Evolutionary conservation across 2,113 vertebrate species (phyloP).

Genomic region (Herpetotheres cachinnans): DNA sequence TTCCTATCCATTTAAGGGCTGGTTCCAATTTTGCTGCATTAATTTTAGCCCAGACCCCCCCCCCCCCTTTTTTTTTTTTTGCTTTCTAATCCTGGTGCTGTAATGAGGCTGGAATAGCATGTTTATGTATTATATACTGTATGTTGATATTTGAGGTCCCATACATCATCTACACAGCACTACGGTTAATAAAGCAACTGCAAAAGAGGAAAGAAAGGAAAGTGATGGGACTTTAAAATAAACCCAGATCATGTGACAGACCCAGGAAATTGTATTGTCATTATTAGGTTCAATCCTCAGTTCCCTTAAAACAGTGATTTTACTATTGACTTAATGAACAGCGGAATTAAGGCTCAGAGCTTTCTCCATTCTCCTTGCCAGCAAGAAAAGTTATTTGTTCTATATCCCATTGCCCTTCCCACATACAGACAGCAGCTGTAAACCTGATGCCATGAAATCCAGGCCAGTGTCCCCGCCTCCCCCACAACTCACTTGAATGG

Average conservation of each 20-base stretch:
- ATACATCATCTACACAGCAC: not conserved
- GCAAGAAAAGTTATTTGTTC: not conserved
- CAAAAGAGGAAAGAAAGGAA: not conserved
- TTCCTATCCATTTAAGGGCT: not conserved
- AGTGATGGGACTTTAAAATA: not conserved
- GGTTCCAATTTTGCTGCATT: not conserved
- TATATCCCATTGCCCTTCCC: not conserved
- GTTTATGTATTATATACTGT: not conserved
- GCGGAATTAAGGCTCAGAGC: not conserved
- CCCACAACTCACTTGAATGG: not conserved
- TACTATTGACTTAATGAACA: accelerated
- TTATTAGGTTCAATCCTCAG: not conserved
- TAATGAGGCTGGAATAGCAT: not conserved
- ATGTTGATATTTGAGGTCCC: not conserved
- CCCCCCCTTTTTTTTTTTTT: accelerated
- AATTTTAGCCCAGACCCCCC: not conserved
- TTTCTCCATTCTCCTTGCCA: not conserved
- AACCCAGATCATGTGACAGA: not conserved
- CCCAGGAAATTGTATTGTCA: not conserved
- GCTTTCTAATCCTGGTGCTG: not conserved
- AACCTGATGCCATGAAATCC: not conserved
- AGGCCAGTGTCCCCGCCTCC: not conserved
- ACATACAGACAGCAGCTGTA: not conserved
- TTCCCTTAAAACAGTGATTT: not conserved
- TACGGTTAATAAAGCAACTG: not conserved